These are phyloP conservation scores for Muscina levida DNA, from an alignment of 2,888 invertebrate genomes.

Conservation along the genomic window DNA sequence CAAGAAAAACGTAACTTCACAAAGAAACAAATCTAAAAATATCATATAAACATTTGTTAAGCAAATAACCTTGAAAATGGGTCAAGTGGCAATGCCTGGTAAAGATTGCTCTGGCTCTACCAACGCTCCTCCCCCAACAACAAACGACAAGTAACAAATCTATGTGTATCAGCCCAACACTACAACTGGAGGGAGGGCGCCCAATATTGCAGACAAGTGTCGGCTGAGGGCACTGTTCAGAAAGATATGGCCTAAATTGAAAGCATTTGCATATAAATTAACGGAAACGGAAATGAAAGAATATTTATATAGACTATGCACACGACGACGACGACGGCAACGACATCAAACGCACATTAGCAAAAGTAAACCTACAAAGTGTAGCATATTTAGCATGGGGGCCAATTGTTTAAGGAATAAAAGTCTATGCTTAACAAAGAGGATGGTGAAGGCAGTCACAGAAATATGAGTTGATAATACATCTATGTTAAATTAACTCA, in stretches of 20 bases:
- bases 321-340: too few species aligned
- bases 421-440: neutral
- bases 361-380: neutral
- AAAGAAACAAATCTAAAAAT: slow-evolving; percentile 33
- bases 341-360: too few species aligned
- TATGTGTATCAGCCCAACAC: too few species aligned
- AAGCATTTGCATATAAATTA: slow-evolving; percentile 55
- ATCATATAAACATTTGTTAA: slow-evolving; percentile 55
- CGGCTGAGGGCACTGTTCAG: neutral
- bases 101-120: neutral
- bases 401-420: neutral
- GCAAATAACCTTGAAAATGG: slow-evolving; percentile 63
- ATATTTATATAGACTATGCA: slow-evolving; percentile 31
- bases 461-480: too few species aligned
- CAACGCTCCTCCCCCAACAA: neutral
- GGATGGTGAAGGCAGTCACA: too few species aligned
- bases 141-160: too few species aligned
- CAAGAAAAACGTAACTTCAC: neutral
- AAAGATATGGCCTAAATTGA: slow-evolving; percentile 35
- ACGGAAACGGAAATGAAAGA: slow-evolving; percentile 45
- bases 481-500: too few species aligned
- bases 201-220: too few species aligned
- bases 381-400: slow-evolving; percentile 17
- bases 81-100: slow-evolving; percentile 43
- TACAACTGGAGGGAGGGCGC: too few species aligned